Percentiles rank a stretch among this genome's conserved stretches.
phyloP scores from a whole-genome alignment of 92 coral and sea anemone species.

The Pocillopora grandis region DNA sequence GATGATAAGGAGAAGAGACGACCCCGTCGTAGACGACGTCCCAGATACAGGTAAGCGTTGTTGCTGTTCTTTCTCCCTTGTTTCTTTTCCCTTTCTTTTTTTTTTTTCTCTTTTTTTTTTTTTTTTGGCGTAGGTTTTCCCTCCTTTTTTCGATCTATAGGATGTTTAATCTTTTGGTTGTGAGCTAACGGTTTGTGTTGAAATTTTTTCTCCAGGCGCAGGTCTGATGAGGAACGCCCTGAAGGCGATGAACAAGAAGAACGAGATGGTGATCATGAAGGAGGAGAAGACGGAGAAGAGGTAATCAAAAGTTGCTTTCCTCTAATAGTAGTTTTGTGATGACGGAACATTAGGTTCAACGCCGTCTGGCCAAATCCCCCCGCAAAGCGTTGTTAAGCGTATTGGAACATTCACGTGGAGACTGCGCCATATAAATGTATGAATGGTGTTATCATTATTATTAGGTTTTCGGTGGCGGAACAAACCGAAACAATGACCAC shows the following conservation, averaged over 20 bases:
- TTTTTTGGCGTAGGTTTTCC: too few species aligned
- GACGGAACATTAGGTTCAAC: not conserved
- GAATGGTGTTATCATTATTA: too few species aligned
- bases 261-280: conserved; percentile 45
- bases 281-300: conserved; percentile 61
- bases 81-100: too few species aligned
- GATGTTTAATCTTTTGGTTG: not conserved
- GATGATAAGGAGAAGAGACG: conserved; percentile 63
- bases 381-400: too few species aligned
- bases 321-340: not conserved
- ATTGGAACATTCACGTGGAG: too few species aligned
- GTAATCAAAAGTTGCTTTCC: not conserved
- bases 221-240: conserved; percentile 29
- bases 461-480: too few species aligned
- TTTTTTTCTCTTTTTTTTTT: too few species aligned
- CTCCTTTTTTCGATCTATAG: not conserved
- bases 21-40: conserved; percentile 61
- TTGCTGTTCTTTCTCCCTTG: too few species aligned
- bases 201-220: conserved; percentile 7
- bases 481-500: too few species aligned
- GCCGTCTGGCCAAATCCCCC: too few species aligned
- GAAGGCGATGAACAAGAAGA: conserved; percentile 42
- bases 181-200: not conserved
- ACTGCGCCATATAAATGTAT: too few species aligned
- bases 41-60: conserved; percentile 22